These are phyloP conservation scores for Diloba caeruleocephala DNA, from an alignment of 2,888 invertebrate genomes.

Conservation along the genomic window DNA sequence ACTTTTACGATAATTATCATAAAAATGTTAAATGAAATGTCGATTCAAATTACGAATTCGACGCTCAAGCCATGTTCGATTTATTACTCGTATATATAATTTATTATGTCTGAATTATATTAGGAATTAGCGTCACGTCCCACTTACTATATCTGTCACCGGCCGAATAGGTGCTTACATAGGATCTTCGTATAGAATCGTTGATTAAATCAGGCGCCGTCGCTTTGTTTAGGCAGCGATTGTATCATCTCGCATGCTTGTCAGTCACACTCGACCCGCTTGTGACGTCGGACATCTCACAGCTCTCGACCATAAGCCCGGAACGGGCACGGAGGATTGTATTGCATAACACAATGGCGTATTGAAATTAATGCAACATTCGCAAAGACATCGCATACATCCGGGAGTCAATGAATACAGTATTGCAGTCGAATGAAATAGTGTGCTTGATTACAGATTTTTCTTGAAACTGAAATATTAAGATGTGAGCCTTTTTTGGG, in stretches of 20 bases:
- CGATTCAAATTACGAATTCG: slow-evolving; percentile 63
- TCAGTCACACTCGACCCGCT: slow-evolving; percentile 72
- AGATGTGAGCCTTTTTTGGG: slow-evolving; percentile 6
- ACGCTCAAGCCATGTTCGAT: slow-evolving; percentile 66
- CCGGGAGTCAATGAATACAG: slow-evolving; percentile 34
- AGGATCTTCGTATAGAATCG: slow-evolving; percentile 68
- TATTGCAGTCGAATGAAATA: slow-evolving; percentile 32
- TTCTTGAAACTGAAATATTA: no score
- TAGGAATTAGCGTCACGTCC: slow-evolving; percentile 71
- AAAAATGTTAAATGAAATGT: slow-evolving; percentile 40
- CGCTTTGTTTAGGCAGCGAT: slow-evolving; percentile 69
- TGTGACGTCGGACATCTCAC: slow-evolving; percentile 64
- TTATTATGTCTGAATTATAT: slow-evolving; percentile 65
- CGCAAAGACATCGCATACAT: slow-evolving; percentile 48
- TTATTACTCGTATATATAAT: slow-evolving; percentile 74
- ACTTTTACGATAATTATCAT: slow-evolving; percentile 23
- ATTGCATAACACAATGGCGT: slow-evolving; percentile 54
- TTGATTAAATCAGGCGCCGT: slow-evolving; percentile 73
- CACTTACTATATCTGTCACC: slow-evolving; percentile 66
- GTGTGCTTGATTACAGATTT: slow-evolving; percentile 5
- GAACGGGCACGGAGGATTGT: slow-evolving; percentile 57
- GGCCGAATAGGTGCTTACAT: slow-evolving; percentile 63
- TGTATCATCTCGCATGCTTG: slow-evolving; percentile 71
- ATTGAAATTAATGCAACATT: slow-evolving; percentile 50
- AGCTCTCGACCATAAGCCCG: slow-evolving; percentile 48